Conservation (phyloP, 2,888 invertebrate species). For the Cephus nigrinus region DNA sequence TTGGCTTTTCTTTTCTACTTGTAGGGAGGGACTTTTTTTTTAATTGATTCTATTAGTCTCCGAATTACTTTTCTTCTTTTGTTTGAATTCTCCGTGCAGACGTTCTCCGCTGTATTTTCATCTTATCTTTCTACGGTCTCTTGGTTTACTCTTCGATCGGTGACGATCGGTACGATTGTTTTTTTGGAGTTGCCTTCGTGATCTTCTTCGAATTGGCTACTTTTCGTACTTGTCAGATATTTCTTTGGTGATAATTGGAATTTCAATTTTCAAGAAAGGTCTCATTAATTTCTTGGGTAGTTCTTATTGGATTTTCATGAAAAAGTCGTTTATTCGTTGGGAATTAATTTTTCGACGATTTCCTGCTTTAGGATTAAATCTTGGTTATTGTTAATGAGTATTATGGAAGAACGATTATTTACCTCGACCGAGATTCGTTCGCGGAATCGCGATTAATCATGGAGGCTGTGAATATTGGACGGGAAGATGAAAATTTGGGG, state of each 20-base stretch:
- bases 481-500: too few species aligned
- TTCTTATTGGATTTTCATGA: neutral
- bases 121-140: neutral
- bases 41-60: slow-evolving; percentile 13
- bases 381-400: neutral
- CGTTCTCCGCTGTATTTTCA: neutral
- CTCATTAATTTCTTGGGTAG: neutral
- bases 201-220: neutral
- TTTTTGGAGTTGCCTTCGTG: neutral
- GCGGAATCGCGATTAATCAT: too few species aligned
- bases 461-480: too few species aligned
- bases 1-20: neutral
- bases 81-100: neutral
- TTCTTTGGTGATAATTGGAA: neutral
- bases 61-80: neutral
- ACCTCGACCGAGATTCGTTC: too few species aligned
- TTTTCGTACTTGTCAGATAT: neutral
- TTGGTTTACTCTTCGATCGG: neutral
- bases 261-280: neutral
- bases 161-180: neutral
- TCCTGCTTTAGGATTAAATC: neutral
- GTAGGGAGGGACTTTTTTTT: neutral
- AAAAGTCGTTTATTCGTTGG: neutral
- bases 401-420: too few species aligned
- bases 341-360: neutral